Evolutionary conservation across 2,888 invertebrate species (phyloP), one percentile per base, ranked within the genome.

Genomic region (Gandaritis pyraliata): DNA sequence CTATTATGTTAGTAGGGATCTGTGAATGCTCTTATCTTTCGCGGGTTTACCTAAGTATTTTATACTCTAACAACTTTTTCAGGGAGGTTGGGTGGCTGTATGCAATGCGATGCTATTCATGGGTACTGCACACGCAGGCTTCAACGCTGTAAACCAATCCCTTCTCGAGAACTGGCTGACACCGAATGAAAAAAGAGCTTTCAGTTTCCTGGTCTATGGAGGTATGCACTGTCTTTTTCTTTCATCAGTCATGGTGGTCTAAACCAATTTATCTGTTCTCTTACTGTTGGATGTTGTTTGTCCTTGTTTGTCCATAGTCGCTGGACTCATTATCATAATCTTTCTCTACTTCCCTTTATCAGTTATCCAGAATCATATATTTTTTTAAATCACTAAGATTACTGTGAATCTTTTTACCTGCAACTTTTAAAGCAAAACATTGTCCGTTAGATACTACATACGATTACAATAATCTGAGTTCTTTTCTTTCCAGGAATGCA

Each of bases 61-160:
- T n/a, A 2, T 4, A n/a, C 11, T 45, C 1, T 23, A 16, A 23
- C 6, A 18, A 11, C n/a, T 47, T 43, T 77, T 74, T 0, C 74
- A 91, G 91, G 90, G 90, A 12, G 88, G 93, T 12, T 94, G 94
- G 86, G 84, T 90, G 36, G 94, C 94, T 0, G 93, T 95, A 0
- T 94, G 95, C 75, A 92, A 92, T 13, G 83, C 88, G 0, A 82
- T 85, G 54, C 73, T 90, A 46, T 71, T 89, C 46, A 77, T 90
- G 79, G 91, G 91, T 0, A 86, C 86, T 81, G 76, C 81, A 0
- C 90, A 91, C 39, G 93, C 94, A 0, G 86, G 85, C 13, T 70
- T 86, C 16, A 74, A 80, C 12, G 82, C 86, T 0, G 74, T 83
- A 0, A 86, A 85, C 54, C 82, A 82, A 33, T 70, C 75, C 0